Base-by-base conservation (phyloP, 2,113 vertebrate species). In the Pithys albifrons region DNA sequence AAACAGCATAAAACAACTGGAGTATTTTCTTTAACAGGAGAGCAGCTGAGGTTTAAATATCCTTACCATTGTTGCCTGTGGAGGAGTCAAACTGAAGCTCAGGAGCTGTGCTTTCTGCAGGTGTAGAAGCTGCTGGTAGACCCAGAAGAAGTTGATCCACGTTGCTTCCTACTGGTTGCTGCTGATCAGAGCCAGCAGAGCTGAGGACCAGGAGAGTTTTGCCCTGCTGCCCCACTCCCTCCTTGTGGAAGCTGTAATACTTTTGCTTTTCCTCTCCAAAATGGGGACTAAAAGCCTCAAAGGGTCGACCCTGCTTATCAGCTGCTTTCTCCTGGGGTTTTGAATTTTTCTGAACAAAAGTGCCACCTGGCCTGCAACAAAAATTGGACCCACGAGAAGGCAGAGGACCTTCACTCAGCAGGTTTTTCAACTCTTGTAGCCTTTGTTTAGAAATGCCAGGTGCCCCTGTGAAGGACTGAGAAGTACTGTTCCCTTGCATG, bases 391-490 rank as follows among this genome's bases (percentile, higher is more conserved):
- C 90, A 31, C 85, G 58, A 82, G 58, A 88, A 67, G 97, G 76
- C n/a, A 97, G 59, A n/a, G 96, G 90, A 28, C 96, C 97, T 33
- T 98, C 98, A 48, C 87, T 97, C 48, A 98, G 91, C n/a, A 98
- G 86, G 55, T 89, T 98, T 97, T 98, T 98, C 70, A 98, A 49
- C 85, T 98, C 98, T 62, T 98, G 97, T 65, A 98, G 77, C 51
- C 98, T 98, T 95, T 88, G 96, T 77, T 97, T 98, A 31, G 98
- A 96, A 81, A 98, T 61, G 8, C 71, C 97, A 43, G 80, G 35
- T 31, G 70, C 14, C n/a, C 58, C 55, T 9, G 29, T 6, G 29
- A 95, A 83, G 74, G 61, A 3, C 18, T 91, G 27, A 1, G 57
- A 61, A 37, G 31, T 8, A 9, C 1, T 0, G 9, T 46, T 84